Conservation (phyloP, 2,113 vertebrate genomes). For the Suncus etruscus region DNA sequence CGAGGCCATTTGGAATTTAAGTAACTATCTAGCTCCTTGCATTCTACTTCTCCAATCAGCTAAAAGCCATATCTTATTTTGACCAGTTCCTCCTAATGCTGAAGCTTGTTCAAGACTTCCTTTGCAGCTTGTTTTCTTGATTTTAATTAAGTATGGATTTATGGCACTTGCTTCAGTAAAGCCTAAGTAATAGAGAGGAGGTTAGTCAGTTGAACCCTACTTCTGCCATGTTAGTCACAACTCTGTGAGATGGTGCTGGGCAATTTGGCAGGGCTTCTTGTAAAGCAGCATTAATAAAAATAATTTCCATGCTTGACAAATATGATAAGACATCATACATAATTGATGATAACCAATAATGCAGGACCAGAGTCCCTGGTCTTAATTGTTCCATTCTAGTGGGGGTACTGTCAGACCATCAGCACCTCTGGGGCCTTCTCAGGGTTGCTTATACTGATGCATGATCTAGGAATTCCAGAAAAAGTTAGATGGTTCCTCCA, state of each 20-base stretch:
- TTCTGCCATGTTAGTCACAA: conserved; percentile 54
- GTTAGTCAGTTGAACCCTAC: conserved; percentile 62
- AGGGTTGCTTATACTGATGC: not conserved
- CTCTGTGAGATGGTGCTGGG: conserved; percentile 17
- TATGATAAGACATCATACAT: conserved; percentile 27
- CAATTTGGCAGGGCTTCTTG: conserved; percentile 37
- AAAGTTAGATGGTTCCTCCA: not conserved
- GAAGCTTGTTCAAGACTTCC: conserved; percentile 61
- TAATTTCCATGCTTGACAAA: conserved; percentile 57
- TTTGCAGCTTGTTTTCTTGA: conserved; percentile 61
- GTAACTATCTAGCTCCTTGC: not conserved
- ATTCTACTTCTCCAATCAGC: not conserved
- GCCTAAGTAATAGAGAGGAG: conserved; percentile 71
- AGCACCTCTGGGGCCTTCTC: not conserved
- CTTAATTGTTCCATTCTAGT: not conserved
- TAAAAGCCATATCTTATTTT: not conserved
- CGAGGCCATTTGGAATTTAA: not conserved
- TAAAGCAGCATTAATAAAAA: conserved; percentile 70
- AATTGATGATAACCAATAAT: conserved; percentile 52
- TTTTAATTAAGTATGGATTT: conserved; percentile 82
- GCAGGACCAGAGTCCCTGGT: not conserved
- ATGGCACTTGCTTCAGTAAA: conserved; percentile 71
- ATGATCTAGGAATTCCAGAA: not conserved
- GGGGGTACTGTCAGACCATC: not conserved
- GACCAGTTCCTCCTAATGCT: conserved; percentile 55